A percentile compares a stretch with the other conserved stretches of the same genome.
Evolutionary conservation across 2,797 vertebrate genomes (phyloP).

Genomic region (Emydoidea blandingii): DNA sequence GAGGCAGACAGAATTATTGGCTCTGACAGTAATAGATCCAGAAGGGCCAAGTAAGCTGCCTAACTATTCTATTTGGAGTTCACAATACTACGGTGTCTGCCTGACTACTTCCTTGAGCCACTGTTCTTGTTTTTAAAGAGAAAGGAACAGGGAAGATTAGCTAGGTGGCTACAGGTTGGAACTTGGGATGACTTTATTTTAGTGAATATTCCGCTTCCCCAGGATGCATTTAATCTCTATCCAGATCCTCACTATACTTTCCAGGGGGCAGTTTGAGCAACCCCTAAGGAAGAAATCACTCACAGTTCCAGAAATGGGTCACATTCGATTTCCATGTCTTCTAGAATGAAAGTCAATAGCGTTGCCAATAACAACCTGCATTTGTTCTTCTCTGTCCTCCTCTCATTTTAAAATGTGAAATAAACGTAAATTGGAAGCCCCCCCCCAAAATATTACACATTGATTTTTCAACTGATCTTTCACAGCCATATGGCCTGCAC

Average conservation of each 20-base stretch:
- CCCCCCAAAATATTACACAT: not conserved
- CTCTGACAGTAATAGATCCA: not conserved
- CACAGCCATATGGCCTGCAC: not conserved
- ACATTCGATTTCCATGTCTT: not conserved
- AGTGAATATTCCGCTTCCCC: not conserved
- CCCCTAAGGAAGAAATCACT: not conserved
- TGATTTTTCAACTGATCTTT: not conserved
- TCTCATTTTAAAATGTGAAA: not conserved
- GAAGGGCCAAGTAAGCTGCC: not conserved
- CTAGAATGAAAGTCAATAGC: not conserved
- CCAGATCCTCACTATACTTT: not conserved
- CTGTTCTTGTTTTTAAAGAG: not conserved
- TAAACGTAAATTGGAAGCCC: not conserved
- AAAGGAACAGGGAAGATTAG: not conserved
- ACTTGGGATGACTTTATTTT: not conserved
- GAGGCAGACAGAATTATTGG: rapidly evolving
- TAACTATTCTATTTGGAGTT: rapidly evolving
- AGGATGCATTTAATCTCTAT: not conserved
- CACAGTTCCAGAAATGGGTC: rapidly evolving
- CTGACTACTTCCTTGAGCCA: not conserved
- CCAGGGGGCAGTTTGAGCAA: not conserved
- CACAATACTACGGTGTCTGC: not conserved
- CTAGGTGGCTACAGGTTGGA: not conserved
- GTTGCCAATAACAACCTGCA: not conserved
- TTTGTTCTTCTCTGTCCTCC: not conserved